phyloP scores from a whole-genome alignment of 2,797 vertebrate genomes.

The Paguma larvata region DNA sequence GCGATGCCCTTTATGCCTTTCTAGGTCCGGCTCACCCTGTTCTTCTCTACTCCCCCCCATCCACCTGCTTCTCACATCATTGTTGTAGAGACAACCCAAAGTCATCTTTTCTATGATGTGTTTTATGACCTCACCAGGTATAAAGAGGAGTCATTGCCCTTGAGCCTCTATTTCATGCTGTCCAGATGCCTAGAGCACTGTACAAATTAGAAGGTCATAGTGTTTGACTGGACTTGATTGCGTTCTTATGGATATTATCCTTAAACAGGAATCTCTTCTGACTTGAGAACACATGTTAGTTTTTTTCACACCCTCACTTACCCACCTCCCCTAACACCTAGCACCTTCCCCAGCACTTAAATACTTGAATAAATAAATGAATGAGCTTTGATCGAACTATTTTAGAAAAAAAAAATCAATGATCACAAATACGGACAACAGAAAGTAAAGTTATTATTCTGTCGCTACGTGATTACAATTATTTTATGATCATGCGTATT shows the following conservation, averaged over 20 bases:
- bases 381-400: background rate
- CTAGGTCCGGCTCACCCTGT: background rate
- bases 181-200: background rate
- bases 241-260: background rate
- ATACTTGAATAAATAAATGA: background rate
- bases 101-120: background rate
- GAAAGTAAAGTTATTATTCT: background rate
- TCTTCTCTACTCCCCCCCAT: background rate
- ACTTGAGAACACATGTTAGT: background rate
- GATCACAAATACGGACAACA: background rate
- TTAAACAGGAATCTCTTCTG: background rate
- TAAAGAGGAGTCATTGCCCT: background rate
- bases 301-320: background rate
- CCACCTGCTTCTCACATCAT: background rate
- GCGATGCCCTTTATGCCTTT: fast-evolving
- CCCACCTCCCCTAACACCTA: background rate
- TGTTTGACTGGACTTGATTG: background rate
- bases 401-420: background rate
- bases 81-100: background rate
- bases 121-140: background rate
- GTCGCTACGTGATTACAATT: background rate
- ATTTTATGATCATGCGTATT: background rate
- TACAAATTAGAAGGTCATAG: background rate
- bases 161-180: background rate
- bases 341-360: background rate